phyloP scores from a whole-genome alignment of 2,888 invertebrate species.

The Encarsia formosa region DNA sequence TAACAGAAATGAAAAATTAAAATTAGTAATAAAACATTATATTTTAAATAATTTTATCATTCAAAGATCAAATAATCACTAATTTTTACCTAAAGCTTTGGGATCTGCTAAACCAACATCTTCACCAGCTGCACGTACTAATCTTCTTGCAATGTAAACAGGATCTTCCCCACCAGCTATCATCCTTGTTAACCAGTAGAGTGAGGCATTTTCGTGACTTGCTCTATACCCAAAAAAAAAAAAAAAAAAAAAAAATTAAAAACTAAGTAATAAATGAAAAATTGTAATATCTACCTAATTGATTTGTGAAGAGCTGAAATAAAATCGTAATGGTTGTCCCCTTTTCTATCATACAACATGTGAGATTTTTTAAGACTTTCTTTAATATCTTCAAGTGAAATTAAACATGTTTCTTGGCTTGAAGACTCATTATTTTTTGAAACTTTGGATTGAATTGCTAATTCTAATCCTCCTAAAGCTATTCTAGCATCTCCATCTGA shows the following conservation, averaged over 20 bases:
- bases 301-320: constrained; percentile 82
- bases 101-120: constrained; percentile 65
- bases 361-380: constrained; percentile 74
- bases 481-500: constrained; percentile 80
- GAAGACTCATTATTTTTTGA: constrained; percentile 35
- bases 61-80: neutral
- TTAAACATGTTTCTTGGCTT: constrained; percentile 45
- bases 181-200: constrained; percentile 80
- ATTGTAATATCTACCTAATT: too few species aligned
- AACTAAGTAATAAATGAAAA: too few species aligned
- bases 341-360: constrained; percentile 71
- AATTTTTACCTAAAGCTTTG: constrained; percentile 42
- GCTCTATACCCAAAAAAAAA: too few species aligned
- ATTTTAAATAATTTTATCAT: constrained; percentile 3
- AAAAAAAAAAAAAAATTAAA: too few species aligned
- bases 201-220: constrained; percentile 72
- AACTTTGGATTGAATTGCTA: constrained; percentile 60
- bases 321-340: constrained; percentile 80
- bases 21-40: constrained; percentile 2
- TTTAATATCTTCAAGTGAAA: constrained; percentile 63
- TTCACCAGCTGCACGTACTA: constrained; percentile 72
- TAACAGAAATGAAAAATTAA: constrained; percentile 37
- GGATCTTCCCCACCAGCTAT: constrained; percentile 78
- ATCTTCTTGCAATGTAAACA: constrained; percentile 68
- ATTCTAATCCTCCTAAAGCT: constrained; percentile 71